phyloP scores from a whole-genome alignment of 2,113 vertebrate genomes.

The Ptilonorhynchus violaceus region DNA sequence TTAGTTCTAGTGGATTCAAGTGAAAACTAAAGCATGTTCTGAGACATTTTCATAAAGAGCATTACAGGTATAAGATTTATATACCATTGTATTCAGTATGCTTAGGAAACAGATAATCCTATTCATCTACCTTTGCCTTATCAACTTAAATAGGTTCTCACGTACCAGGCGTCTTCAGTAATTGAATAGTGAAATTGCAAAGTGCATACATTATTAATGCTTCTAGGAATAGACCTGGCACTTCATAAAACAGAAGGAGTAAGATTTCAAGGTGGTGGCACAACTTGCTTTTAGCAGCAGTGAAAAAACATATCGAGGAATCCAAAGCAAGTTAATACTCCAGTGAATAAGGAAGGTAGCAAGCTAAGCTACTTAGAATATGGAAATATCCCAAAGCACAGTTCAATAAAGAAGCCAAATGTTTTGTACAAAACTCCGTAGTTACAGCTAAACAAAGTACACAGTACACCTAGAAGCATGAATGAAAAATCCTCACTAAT shows the following conservation, averaged over 20 bases:
- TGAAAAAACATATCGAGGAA: not conserved
- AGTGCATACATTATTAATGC: constrained; percentile 18
- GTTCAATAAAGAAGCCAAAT: not conserved
- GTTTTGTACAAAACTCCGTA: not conserved
- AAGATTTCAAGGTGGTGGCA: not conserved
- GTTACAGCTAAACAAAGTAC: not conserved
- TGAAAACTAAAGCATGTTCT: not conserved
- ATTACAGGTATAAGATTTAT: not conserved
- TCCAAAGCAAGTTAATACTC: not conserved
- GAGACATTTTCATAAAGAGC: not conserved
- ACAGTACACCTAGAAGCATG: not conserved
- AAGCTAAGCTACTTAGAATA: not conserved
- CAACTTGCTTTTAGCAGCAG: not conserved
- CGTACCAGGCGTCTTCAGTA: not conserved
- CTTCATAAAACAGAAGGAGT: not conserved
- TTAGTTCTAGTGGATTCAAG: not conserved
- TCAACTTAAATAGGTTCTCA: not conserved
- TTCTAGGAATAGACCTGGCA: constrained; percentile 5
- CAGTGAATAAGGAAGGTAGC: not conserved
- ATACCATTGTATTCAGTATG: not conserved
- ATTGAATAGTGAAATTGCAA: constrained; percentile 13
- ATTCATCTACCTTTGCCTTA: constrained; percentile 27
- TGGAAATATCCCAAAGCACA: not conserved
- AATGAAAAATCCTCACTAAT: not conserved
- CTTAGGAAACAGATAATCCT: constrained; percentile 19